These are phyloP conservation scores for Cettia cetti DNA, from an alignment of 2,113 vertebrate species.

Conservation along the genomic window DNA sequence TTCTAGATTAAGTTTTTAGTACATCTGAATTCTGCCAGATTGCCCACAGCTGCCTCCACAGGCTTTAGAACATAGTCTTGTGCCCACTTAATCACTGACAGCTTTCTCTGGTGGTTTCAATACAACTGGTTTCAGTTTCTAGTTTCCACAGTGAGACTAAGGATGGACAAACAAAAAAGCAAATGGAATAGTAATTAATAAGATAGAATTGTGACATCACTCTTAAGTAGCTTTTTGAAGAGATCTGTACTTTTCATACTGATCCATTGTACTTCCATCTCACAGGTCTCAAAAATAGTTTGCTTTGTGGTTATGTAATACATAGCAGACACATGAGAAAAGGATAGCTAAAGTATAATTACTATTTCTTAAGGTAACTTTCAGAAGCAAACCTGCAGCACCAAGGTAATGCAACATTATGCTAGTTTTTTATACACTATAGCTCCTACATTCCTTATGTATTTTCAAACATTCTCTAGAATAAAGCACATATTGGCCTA, in stretches of 20 bases:
- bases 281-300: background rate
- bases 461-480: background rate
- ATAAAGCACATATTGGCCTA: background rate
- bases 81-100: background rate
- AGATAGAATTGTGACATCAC: background rate
- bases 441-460: background rate
- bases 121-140: background rate
- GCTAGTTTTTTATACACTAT: background rate
- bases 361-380: background rate
- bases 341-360: background rate
- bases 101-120: background rate
- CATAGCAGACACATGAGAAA: background rate
- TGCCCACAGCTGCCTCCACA: background rate
- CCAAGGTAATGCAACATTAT: background rate
- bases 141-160: background rate
- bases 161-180: background rate
- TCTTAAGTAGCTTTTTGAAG: background rate
- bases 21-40: background rate
- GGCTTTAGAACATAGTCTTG: background rate
- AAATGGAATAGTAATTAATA: background rate
- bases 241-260: background rate
- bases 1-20: background rate
- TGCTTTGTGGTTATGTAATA: background rate
- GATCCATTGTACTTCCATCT: background rate
- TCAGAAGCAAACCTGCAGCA: background rate